Base-by-base conservation (phyloP, 2,888 invertebrate genomes). In the Molanna angustata region DNA sequence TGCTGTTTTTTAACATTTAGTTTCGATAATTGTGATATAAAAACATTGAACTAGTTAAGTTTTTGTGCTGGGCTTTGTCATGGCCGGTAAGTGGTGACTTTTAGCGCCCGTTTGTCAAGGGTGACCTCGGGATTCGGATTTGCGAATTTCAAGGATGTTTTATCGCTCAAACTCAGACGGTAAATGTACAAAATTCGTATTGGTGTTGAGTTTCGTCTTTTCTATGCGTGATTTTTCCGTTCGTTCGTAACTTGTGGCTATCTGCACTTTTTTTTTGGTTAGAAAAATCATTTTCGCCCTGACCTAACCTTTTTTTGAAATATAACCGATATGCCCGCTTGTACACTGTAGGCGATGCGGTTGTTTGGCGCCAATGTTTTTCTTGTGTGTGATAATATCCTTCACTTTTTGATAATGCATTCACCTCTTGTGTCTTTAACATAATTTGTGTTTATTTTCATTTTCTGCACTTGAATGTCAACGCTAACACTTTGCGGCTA, bases 21-120 rank as follows among this genome's bases (percentile, higher is more conserved):
- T 66, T 71, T 63, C 67, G 70, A 75, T 75, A 75, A 71, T 73
- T 74, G 76, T 76, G 76, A 69, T 67, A 63, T 71, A 69, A 72
- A 72, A 76, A 73, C 75, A 70, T 75, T 62, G 69, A 73, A 75
- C 73, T 75, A 72, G 70, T 69, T 71, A 72, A 74, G 73, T 74
- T 74, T 69, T 74, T 72, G 75, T 75, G 76, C 76, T 75, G 75
- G 76, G 74, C 72, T 80, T 80, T 85, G 85, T 84, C 84, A 86
- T 86, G 86, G 86, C 86, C 85, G 85, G 85, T 85, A 85, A 85
- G 85, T 84, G 76, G 75, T 74, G 76, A 76, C 75, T 76, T 76
- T 76, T 75, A 71, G 73, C 73, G 73, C 73, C 73, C 73, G 72
- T 69, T 73, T 73, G 69, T 74, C 74, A 77, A 76, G 76, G 76